Percentiles rank a stretch among this genome's conserved stretches.
These are phyloP conservation scores for Belgica antarctica DNA, from an alignment of 2,888 invertebrate genomes.

Conservation along the genomic window DNA sequence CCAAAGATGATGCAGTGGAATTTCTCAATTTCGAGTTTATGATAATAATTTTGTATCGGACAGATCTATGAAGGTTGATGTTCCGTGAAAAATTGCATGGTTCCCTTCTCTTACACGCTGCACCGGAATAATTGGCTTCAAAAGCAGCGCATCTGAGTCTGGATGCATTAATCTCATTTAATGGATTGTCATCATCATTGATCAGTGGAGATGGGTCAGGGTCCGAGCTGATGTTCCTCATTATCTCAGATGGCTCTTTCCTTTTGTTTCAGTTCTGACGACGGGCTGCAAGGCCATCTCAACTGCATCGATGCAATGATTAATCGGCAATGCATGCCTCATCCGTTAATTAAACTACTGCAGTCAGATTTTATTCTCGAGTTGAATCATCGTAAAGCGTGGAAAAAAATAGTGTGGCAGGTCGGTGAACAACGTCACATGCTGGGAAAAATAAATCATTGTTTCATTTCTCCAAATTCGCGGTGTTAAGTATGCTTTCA, in stretches of 20 bases:
- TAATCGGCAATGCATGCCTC: too few species aligned
- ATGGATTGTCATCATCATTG: background rate
- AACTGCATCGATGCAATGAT: too few species aligned
- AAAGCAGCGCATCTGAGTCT: background rate
- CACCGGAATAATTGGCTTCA: background rate
- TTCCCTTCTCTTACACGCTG: background rate
- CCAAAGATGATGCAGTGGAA: background rate
- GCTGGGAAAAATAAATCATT: too few species aligned
- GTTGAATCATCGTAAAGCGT: too few species aligned
- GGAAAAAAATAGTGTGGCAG: too few species aligned
- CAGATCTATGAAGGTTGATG: background rate
- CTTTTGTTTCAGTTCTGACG: background rate
- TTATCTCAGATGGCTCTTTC: background rate
- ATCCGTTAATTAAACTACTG: too few species aligned
- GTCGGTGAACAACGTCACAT: too few species aligned
- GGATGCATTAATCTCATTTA: constrained; percentile 26
- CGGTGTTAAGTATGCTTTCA: too few species aligned
- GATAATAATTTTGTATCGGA: background rate
- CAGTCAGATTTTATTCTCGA: too few species aligned
- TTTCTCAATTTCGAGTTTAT: background rate
- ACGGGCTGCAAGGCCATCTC: background rate
- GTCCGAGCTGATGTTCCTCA: background rate
- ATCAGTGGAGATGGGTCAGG: constrained; percentile 10
- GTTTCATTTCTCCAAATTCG: too few species aligned
- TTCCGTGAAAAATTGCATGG: background rate